Evolutionary conservation across 2,797 vertebrate species (phyloP), one percentile per base, ranked within the genome.

Genomic region (Karalla daura): DNA sequence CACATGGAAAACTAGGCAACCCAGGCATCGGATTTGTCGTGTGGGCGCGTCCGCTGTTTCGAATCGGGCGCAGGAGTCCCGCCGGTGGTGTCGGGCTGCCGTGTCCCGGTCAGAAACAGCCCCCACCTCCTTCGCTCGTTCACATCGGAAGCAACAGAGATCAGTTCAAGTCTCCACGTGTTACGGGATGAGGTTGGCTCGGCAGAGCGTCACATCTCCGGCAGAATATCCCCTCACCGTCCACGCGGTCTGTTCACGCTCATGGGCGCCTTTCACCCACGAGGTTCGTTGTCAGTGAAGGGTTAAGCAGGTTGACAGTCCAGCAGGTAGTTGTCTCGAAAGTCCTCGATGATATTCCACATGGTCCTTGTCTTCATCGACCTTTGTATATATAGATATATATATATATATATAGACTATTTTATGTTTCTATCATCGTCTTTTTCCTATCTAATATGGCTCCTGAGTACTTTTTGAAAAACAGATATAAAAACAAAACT

Each of bases 381-480:
- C 28, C 30, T 58, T 15, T 68, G n/a, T n/a, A n/a, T n/a, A n/a
- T n/a, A n/a, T n/a, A n/a, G n/a, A n/a, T n/a, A n/a, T n/a, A n/a
- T n/a, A n/a, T n/a, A n/a, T n/a, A n/a, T n/a, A n/a, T n/a, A n/a
- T n/a, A n/a, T n/a, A n/a, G n/a, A n/a, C n/a, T n/a, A n/a, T 46
- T 73, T 78, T 54, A 5, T 74, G 14, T 18, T 27, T 55, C 9
- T 32, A 32, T 62, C 59, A 76, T 80, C 2, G n/a, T 83, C 71
- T 74, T 52, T 13, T 70, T 86, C 72, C 84, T 87, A 83, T 86
- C 86, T 91, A 91, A 92, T 93, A 93, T 92, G 91, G 91, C 92
- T 93, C 92, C 91, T 91, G 90, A 91, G 91, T 91, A 86, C 89
- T 76, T 89, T 74, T 90, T 85, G 63, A 81, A 89, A 89, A 86